Conservation (phyloP, 2,113 vertebrate species). For the Leptobrachium ailaonicum region DNA sequence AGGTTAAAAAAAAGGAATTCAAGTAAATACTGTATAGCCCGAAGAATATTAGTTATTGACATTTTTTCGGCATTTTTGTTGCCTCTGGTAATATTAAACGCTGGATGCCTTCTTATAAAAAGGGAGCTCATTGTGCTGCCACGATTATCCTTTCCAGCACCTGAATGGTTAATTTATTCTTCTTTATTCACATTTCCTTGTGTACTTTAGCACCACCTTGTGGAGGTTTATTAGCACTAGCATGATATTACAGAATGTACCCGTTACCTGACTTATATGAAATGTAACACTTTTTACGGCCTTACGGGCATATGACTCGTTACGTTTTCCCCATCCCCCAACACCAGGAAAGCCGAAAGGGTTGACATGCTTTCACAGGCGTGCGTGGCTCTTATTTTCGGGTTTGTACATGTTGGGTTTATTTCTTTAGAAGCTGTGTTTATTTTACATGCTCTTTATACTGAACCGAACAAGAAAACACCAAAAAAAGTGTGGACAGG, state of each 20-base stretch:
- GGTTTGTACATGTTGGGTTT: not conserved
- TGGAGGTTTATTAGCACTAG: not conserved
- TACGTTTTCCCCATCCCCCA: too few species aligned
- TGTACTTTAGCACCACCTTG: conserved; percentile 31
- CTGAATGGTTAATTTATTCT: too few species aligned
- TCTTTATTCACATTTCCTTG: not conserved
- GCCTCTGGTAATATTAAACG: not conserved
- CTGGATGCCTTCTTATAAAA: not conserved
- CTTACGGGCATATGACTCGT: not conserved
- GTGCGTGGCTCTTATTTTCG: not conserved
- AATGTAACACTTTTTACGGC: not conserved
- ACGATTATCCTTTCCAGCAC: too few species aligned
- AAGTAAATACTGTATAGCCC: too few species aligned
- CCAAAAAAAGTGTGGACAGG: too few species aligned
- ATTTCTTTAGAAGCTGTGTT: too few species aligned
- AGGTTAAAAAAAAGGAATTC: not conserved
- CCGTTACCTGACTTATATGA: not conserved
- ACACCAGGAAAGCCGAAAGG: not conserved
- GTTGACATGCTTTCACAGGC: not conserved
- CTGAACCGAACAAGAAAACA: too few species aligned
- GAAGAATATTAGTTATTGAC: not conserved
- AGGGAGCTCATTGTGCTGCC: too few species aligned
- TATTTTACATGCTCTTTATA: too few species aligned
- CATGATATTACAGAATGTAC: not conserved
- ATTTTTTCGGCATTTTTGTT: not conserved